Evolutionary conservation across 1,140 invertebrate genomes (phyloP).

Genomic region (Aphis craccivora): DNA sequence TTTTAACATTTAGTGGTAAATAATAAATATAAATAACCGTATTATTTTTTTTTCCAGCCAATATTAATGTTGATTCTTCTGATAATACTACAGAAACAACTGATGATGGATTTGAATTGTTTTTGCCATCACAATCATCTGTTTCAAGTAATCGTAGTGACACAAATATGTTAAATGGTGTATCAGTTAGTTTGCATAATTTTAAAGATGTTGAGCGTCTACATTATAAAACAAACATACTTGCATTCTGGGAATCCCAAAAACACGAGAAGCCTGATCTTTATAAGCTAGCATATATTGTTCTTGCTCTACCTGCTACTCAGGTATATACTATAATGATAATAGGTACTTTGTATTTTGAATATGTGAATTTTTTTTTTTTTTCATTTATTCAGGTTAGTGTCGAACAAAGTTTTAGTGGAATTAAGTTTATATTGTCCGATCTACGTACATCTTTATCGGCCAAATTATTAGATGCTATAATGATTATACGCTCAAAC

Average conservation of each 20-base stretch:
- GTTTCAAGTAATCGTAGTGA: neutral
- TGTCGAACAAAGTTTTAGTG: neutral
- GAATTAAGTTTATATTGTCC: neutral
- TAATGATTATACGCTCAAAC: neutral
- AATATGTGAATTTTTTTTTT: neutral
- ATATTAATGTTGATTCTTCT: neutral
- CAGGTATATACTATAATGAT: neutral
- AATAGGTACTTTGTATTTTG: neutral
- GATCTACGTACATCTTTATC: neutral
- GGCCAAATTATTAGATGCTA: neutral
- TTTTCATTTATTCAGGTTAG: too few relatives aligned
- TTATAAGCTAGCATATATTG: neutral
- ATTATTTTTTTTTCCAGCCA: neutral
- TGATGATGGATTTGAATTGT: neutral
- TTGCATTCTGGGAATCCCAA: neutral
- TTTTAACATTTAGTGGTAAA: neutral
- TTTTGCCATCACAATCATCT: neutral
- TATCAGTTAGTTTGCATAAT: neutral
- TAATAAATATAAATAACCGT: neutral
- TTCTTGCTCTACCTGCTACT: neutral
- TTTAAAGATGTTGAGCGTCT: neutral
- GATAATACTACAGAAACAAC: neutral
- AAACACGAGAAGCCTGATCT: neutral
- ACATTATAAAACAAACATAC: neutral
- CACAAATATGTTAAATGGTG: neutral